Evolutionary conservation across 2,888 invertebrate species (phyloP), one percentile per base, ranked within the genome.

Genomic region (Pseudolycoriella hygida): DNA sequence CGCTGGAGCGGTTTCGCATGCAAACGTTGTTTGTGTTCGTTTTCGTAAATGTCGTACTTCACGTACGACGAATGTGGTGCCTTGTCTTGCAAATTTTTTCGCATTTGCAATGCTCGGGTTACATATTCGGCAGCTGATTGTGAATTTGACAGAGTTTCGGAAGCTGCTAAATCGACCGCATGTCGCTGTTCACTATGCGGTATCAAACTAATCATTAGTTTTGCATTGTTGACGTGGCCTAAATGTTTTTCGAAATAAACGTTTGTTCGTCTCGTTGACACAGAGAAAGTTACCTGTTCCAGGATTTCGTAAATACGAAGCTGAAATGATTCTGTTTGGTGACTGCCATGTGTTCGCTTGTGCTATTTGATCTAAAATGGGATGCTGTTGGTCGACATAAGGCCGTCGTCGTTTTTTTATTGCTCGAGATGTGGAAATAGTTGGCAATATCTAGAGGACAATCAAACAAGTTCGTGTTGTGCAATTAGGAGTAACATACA

Each of bases 121-220:
- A 64, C 64, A 49, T 64, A 64, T 46, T 64, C 63, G 18, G 60
- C 61, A 2, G 64, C 65, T 10, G 64, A 58, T 48, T 58, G 56
- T 2, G 59, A 53, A 19, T 62, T 60, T 3, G 49, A 40, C 15
- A 51, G 37, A 12, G 44, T 38, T 17, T 46, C 37, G 3, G 44
- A 42, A 25, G 42, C 31, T n/a, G 42, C 31, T 42, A 18, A 14
- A 32, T 50, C 8, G 44, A 47, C 19, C 47, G 46, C 14, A 48
- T 49, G 12, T 48, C 45, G 54, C 55, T 18, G 15, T 18, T 53
- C 55, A 37, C 59, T 58, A 10, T 60, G 59, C 11, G 60, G 54
- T 47, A 61, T 56, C 5, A 61, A 51, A 52, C 62, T 63, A n/a
- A 60, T 49, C 48, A 63, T 60, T 40, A 57, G 50, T 25, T 60